Evolutionary conservation across 2,797 vertebrate species (phyloP).

Genomic region (Morelia viridis): DNA sequence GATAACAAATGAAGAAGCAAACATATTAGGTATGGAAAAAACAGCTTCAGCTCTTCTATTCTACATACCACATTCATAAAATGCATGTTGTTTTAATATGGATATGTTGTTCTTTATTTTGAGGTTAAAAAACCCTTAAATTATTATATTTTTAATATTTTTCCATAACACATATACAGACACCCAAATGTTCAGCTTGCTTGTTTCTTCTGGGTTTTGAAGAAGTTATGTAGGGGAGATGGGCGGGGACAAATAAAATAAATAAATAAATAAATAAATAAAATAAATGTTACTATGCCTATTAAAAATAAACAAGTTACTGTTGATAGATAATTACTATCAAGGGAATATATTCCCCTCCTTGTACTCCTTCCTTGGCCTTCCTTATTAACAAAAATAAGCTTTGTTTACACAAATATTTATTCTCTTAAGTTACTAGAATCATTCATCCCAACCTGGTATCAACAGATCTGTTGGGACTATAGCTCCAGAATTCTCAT

Average conservation of each 20-base stretch:
- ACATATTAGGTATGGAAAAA: rapidly evolving
- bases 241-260: too few relatives aligned
- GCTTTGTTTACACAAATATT: not conserved
- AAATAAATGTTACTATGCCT: not conserved
- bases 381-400: not conserved
- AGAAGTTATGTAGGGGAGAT: too few relatives aligned
- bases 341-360: not conserved
- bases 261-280: too few relatives aligned
- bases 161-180: not conserved
- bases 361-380: not conserved
- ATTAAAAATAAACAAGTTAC: conserved; percentile 11
- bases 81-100: not conserved
- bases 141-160: conserved; percentile 5
- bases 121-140: not conserved
- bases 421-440: not conserved
- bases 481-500: not conserved
- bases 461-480: not conserved
- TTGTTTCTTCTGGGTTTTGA: conserved; percentile 1
- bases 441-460: not conserved
- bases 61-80: not conserved
- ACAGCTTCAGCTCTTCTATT: not conserved
- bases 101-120: not conserved
- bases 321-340: not conserved
- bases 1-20: not conserved
- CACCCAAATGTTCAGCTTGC: not conserved